Conservation (phyloP, 1,140 invertebrate species). For the Zophobas atratus region DNA sequence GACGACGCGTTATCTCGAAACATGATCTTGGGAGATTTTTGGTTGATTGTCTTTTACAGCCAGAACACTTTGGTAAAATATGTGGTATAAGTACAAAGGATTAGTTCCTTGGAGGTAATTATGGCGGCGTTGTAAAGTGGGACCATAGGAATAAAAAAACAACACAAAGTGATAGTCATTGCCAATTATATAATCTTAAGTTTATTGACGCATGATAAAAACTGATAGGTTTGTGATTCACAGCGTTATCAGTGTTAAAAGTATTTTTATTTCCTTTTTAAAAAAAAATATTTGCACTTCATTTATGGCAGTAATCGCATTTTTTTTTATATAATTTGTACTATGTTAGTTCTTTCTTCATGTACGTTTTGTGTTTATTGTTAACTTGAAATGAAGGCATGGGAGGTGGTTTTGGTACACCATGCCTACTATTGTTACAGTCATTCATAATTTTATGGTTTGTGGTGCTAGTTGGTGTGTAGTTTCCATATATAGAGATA, state of each 20-base stretch:
- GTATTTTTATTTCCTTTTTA: not conserved
- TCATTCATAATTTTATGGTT: constrained; percentile 26
- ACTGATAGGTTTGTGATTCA: constrained; percentile 37
- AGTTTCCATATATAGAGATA: constrained; percentile 76
- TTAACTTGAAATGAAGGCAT: constrained; percentile 44
- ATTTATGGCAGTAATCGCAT: constrained; percentile 6
- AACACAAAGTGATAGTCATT: not conserved
- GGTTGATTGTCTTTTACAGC: constrained; percentile 77
- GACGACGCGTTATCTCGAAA: constrained; percentile 78
- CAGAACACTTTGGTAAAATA: constrained; percentile 79
- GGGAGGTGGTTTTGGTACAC: constrained; percentile 53
- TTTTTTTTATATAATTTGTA: not conserved
- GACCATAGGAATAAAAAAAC: constrained; percentile 1
- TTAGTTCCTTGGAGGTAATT: not conserved
- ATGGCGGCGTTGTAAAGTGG: not conserved
- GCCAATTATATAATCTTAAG: constrained; percentile 5
- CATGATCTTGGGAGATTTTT: constrained; percentile 83
- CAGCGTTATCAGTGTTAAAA: not conserved
- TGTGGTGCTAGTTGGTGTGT: constrained; percentile 38
- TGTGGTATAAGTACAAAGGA: constrained; percentile 72
- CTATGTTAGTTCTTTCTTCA: constrained; percentile 61
- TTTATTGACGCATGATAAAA: constrained; percentile 16
- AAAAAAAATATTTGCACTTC: constrained; percentile 23
- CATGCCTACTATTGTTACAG: not conserved
- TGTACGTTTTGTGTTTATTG: constrained; percentile 60